Conservation (phyloP, 35 echinoderm and acorn worm genomes). For the Nesometra sesokonis region DNA sequence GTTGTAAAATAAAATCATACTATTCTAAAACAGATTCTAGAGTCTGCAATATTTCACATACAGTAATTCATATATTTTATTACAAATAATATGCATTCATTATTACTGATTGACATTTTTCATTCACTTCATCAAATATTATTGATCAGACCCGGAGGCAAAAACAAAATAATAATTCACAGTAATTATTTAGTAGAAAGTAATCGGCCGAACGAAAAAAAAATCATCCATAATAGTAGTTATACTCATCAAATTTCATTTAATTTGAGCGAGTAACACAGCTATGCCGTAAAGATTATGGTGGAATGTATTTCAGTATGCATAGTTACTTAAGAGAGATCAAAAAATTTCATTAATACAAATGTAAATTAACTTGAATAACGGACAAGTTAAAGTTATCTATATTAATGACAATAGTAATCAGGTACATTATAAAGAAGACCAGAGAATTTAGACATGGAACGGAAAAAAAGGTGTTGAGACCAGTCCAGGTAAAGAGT, state of each 20-base stretch:
- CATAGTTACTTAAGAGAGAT: not conserved
- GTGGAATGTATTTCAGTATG: not conserved
- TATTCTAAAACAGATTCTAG: not conserved
- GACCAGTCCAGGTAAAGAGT: too few relatives aligned
- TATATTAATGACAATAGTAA: too few relatives aligned
- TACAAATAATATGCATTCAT: not conserved
- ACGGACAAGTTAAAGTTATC: too few relatives aligned
- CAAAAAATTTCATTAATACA: too few relatives aligned
- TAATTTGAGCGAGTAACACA: not conserved
- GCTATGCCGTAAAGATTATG: not conserved
- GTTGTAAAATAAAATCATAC: not conserved
- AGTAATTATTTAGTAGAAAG: not conserved
- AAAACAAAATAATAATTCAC: not conserved
- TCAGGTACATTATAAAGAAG: too few relatives aligned
- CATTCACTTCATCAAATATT: not conserved
- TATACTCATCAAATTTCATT: not conserved
- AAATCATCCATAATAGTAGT: not conserved
- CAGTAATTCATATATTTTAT: not conserved
- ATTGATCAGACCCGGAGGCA: not conserved
- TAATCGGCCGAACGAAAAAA: not conserved
- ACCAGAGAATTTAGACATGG: too few relatives aligned
- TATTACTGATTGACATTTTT: not conserved
- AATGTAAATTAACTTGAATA: not conserved
- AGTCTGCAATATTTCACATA: not conserved
- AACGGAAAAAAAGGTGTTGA: too few relatives aligned